Evolutionary conservation across 2,797 vertebrate species (phyloP).

Genomic region (Schizothorax lantsangensis): DNA sequence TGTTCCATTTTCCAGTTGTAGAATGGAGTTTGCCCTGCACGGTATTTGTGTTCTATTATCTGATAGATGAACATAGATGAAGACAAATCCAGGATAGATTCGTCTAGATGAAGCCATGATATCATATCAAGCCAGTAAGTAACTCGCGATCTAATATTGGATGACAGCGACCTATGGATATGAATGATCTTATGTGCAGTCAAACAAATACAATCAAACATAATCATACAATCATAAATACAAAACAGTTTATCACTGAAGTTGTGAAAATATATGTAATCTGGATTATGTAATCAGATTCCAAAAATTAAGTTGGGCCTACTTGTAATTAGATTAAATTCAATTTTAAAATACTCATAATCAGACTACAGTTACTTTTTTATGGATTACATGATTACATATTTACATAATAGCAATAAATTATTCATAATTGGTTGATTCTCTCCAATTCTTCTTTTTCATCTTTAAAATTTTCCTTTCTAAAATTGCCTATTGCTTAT

Average conservation of each 20-base stretch:
- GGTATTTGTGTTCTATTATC: constrained; percentile 48
- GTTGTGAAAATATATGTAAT: neutral
- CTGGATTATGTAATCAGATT: neutral
- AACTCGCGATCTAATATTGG: neutral
- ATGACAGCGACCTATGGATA: neutral
- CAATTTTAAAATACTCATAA: neutral
- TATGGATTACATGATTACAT: neutral
- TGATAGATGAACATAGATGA: constrained; percentile 34
- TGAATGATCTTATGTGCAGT: neutral
- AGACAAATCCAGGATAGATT: constrained; percentile 3
- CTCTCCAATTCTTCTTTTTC: neutral
- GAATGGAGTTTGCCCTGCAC: constrained; percentile 51
- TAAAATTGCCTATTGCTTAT: too few relatives aligned
- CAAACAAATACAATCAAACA: neutral
- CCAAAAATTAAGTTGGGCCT: neutral
- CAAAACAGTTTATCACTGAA: neutral
- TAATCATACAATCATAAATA: neutral
- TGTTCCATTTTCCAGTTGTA: constrained; percentile 60
- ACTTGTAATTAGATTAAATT: neutral
- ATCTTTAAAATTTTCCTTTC: too few relatives aligned
- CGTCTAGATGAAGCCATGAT: neutral
- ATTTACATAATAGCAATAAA: neutral
- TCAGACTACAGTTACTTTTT: neutral
- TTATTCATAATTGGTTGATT: neutral
- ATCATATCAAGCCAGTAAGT: neutral